Evolutionary conservation across 2,113 vertebrate genomes (phyloP).

Genomic region (Oncorhynchus kisutch): DNA sequence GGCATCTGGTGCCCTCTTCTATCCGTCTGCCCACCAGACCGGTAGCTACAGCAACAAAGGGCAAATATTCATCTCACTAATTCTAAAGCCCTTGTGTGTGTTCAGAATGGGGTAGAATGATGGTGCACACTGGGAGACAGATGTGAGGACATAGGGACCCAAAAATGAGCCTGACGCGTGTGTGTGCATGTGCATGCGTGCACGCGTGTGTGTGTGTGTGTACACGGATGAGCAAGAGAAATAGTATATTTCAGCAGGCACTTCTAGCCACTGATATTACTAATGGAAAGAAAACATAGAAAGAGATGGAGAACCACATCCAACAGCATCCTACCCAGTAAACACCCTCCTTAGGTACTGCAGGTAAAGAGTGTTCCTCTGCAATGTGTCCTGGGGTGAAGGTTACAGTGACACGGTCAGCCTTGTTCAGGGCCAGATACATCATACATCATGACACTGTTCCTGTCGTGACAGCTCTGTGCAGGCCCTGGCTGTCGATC

Average conservation of each 20-base stretch:
- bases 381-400: neutral
- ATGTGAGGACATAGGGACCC: neutral
- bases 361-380: neutral
- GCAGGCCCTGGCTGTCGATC: neutral
- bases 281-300: neutral
- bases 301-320: neutral
- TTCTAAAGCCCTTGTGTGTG: neutral
- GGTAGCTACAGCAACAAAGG: neutral
- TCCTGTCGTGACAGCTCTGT: neutral
- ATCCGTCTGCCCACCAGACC: neutral
- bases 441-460: neutral
- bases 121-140: neutral
- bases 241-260: neutral
- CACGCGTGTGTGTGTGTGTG: neutral
- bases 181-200: neutral
- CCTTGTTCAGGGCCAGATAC: neutral
- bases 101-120: neutral
- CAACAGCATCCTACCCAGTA: neutral
- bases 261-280: neutral
- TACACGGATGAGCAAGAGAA: neutral
- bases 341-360: neutral
- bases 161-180: neutral
- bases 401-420: neutral
- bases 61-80: neutral
- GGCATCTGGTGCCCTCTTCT: neutral